These are phyloP conservation scores for Paramisgurnus dabryanus DNA, from an alignment of 2,113 vertebrate genomes.

Conservation along the genomic window DNA sequence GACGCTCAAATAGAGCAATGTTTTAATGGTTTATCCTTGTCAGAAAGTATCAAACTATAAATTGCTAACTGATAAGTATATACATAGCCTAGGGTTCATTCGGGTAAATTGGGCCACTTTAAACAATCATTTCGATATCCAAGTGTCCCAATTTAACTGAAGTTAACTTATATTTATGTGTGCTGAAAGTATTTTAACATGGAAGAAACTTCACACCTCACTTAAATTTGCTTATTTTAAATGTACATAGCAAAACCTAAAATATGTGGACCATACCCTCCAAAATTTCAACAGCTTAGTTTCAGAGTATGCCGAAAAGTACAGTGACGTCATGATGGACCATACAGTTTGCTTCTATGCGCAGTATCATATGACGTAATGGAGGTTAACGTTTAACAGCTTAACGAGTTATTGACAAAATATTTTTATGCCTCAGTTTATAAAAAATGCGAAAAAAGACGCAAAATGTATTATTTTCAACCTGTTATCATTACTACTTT, in stretches of 20 bases:
- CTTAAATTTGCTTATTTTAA: background rate
- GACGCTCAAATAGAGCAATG: too few species aligned
- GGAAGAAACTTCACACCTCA: background rate
- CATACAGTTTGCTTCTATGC: background rate
- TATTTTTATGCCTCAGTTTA: background rate
- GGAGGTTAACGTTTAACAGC: background rate
- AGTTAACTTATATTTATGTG: too few species aligned
- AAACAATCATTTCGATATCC: too few species aligned
- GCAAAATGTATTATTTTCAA: background rate
- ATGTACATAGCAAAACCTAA: background rate
- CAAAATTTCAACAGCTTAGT: background rate
- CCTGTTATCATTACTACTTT: background rate
- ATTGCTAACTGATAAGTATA: too few species aligned
- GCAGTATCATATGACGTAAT: slow-evolving; percentile 23
- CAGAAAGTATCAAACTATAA: too few species aligned
- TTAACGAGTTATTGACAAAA: background rate
- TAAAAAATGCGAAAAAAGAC: background rate
- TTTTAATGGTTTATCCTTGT: too few species aligned
- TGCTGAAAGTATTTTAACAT: too few species aligned
- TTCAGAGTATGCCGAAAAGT: background rate
- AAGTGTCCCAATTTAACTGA: too few species aligned
- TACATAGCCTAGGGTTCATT: too few species aligned
- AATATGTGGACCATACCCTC: background rate
- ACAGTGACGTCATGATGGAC: background rate
- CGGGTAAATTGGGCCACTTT: too few species aligned